A percentile compares a stretch with the other conserved stretches of the same genome.
Conservation (phyloP, 2,888 invertebrate species). For the Elysia crispata region DNA sequence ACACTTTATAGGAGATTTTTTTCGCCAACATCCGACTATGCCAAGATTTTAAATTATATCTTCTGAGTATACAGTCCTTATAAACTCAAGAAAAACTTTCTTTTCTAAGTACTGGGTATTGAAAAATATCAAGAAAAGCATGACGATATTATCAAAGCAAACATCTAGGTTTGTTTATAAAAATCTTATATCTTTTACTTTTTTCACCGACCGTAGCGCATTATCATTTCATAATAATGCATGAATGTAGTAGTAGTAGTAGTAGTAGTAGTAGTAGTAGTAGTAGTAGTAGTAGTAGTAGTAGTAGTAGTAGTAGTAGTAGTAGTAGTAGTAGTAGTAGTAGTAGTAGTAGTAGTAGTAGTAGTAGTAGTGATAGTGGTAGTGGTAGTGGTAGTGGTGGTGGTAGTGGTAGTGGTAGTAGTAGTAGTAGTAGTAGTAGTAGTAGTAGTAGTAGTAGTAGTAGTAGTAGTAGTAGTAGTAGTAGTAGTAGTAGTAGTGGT, state of each 20-base stretch:
- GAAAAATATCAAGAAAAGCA: no score
- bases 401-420: neutral
- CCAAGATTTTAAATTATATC: no score
- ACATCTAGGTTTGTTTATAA: no score
- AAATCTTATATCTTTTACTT: no score
- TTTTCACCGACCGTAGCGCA: neutral
- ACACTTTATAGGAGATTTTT: no score
- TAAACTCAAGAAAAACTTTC: no score
- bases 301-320: neutral
- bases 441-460: neutral
- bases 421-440: neutral
- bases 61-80: no score
- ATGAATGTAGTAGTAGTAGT: neutral
- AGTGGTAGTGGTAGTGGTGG: neutral
- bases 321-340: neutral
- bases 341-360: neutral
- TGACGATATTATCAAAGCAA: no score
- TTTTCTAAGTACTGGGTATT: no score
- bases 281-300: constrained; percentile 1
- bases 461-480: neutral
- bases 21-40: no score
- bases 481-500: neutral
- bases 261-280: constrained; percentile 9
- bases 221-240: no score
- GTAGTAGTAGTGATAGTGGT: neutral